Base-by-base conservation (phyloP, 2,113 vertebrate genomes). In the Lipophrys pholis region DNA sequence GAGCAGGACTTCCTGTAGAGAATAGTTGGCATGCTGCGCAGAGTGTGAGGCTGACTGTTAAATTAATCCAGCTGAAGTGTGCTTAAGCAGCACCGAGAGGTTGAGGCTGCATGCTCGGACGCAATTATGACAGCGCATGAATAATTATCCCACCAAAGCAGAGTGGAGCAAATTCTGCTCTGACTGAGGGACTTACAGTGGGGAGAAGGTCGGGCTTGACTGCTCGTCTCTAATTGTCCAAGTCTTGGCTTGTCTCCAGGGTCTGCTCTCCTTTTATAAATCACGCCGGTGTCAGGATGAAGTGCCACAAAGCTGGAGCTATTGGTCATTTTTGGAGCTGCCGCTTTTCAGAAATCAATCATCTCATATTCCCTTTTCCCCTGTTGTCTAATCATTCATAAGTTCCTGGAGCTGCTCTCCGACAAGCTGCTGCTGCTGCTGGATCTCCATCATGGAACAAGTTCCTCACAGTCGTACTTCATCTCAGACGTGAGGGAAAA, bases 81-180 rank as follows among this genome's bases (percentile, higher is more conserved):
- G 52, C 56, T 69, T 76, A 68, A 69, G 65, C 38, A 69, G 57
- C 48, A 17, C 35, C 42, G 57, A 11, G 56, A 62, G 73, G 49
- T 61, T 17, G 36, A 68, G 30, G 15, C 63, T 80, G 63, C 76
- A 80, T 73, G 76, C 69, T 73, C 45, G 45, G 76, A 49, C 73
- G 63, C 76, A 68, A 73, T 80, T 73, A 80, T 80, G 76, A 73
- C 76, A 80, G 76, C 21, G 40, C 69, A 68, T 80, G 76, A 80
- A 73, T 80, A 80, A 80, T 80, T 80, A 80, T 59, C 42, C 54
- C 64, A 55, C 42, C 51, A 48, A 61, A 56, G 50, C 61, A 72
- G 73, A 61, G 76, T 68, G 70, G 69, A 73, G 63, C 57, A 48
- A 49, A 73, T 68, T 73, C 36, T 57, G 17, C 50, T 64, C 56